phyloP scores from a whole-genome alignment of 2,888 invertebrate species.

The Acanthosoma haemorrhoidale region DNA sequence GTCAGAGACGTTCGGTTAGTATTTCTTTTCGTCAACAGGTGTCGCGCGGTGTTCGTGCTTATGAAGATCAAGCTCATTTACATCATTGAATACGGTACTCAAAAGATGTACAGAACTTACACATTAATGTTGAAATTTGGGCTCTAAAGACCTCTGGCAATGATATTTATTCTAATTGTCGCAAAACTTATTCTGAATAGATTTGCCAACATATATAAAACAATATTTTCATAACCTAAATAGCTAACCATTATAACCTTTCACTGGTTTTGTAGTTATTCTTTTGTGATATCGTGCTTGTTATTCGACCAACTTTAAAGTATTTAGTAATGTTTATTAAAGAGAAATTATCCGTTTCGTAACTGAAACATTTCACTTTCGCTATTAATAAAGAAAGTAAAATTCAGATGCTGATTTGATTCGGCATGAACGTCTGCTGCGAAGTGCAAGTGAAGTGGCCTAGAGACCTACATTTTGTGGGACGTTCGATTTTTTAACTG shows the following conservation, averaged over 20 bases:
- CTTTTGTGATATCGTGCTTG: neutral
- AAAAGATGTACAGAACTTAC: slow-evolving; percentile 16
- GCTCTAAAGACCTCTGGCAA: neutral
- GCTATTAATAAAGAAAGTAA: slow-evolving; percentile 15
- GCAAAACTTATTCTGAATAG: neutral
- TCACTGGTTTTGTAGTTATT: neutral
- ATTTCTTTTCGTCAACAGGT: neutral
- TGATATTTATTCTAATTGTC: neutral
- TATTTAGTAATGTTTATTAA: neutral
- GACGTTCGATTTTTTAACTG: slow-evolving; percentile 55
- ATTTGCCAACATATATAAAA: neutral
- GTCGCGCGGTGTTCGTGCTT: slow-evolving; percentile 2
- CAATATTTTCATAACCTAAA: neutral
- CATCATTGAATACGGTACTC: slow-evolving; percentile 25
- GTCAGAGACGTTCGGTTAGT: too few species aligned
- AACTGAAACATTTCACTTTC: neutral
- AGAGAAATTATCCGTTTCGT: neutral
- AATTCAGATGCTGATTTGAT: slow-evolving; percentile 21
- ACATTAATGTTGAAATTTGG: neutral
- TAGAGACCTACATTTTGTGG: slow-evolving; percentile 78
- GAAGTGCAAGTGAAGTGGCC: slow-evolving; percentile 79
- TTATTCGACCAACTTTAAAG: neutral
- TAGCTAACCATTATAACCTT: neutral
- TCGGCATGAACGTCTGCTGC: slow-evolving; percentile 58
- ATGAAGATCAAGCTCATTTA: slow-evolving; percentile 6